Evolutionary conservation across 1,140 invertebrate species (phyloP).

Genomic region (Bombus pyrosoma): DNA sequence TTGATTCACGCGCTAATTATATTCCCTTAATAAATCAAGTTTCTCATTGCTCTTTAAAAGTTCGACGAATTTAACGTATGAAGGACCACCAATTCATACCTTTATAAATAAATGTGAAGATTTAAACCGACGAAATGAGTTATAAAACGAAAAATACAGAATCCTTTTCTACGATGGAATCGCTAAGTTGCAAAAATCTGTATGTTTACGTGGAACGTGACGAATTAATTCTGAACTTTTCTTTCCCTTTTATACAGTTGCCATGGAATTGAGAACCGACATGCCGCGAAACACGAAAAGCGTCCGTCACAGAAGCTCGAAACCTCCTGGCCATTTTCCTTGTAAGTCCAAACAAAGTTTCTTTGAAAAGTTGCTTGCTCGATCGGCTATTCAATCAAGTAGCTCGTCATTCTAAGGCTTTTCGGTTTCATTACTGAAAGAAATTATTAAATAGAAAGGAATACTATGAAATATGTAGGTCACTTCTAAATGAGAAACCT

Average conservation of each 20-base stretch:
- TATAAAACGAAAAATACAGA: not conserved
- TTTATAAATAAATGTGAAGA: not conserved
- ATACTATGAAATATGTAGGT: not conserved
- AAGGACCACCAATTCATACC: no score
- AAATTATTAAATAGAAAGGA: not conserved
- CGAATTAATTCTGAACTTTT: constrained; percentile 52
- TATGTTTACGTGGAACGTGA: constrained; percentile 15
- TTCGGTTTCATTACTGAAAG: not conserved
- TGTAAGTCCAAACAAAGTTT: constrained; percentile 75
- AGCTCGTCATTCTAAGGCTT: not conserved
- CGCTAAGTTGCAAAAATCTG: not conserved
- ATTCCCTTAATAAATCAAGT: no score
- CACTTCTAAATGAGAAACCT: not conserved
- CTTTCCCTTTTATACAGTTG: constrained; percentile 72
- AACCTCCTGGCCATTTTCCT: constrained; percentile 81
- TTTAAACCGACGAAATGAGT: not conserved
- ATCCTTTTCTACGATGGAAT: not conserved
- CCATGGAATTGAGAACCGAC: constrained; percentile 80
- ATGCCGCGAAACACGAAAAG: constrained; percentile 81
- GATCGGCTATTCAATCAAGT: constrained; percentile 3
- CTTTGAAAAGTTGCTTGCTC: constrained; percentile 36
- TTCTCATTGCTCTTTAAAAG: no score
- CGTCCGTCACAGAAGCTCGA: constrained; percentile 81
- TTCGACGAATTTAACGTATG: no score
- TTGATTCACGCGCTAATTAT: no score